These are phyloP conservation scores for Drosophila subquinaria DNA, from an alignment of 2,888 invertebrate genomes.

Conservation along the genomic window DNA sequence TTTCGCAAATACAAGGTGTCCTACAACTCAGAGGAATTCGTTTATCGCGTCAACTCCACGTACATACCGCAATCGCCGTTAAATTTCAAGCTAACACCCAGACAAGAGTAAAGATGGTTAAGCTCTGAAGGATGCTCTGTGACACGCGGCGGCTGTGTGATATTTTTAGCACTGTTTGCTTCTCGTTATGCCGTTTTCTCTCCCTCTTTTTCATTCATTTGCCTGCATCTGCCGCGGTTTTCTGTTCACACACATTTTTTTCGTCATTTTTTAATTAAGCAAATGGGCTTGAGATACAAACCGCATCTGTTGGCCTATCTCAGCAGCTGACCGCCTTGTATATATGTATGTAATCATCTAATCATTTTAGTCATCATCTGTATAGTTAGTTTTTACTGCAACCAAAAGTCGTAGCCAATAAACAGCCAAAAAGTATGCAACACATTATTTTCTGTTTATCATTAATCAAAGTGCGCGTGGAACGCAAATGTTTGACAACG, in stretches of 20 bases:
- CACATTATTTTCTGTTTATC: constrained; percentile 31
- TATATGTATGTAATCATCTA: constrained; percentile 20
- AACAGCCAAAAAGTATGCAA: constrained; percentile 72
- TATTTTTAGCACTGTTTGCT: constrained; percentile 53
- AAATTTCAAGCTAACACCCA: constrained; percentile 88
- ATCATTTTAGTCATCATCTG: constrained; percentile 39
- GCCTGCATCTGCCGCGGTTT: constrained; percentile 23
- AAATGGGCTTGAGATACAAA: constrained; percentile 60
- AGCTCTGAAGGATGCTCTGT: constrained; percentile 24
- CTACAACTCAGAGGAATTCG: constrained; percentile 89
- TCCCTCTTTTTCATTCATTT: not conserved
- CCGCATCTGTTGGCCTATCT: constrained; percentile 8
- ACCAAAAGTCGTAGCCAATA: constrained; percentile 56
- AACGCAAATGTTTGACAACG: constrained; percentile 29
- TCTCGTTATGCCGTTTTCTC: constrained; percentile 17
- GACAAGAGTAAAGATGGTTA: constrained; percentile 72
- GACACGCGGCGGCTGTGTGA: constrained; percentile 65
- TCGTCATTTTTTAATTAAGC: constrained; percentile 62
- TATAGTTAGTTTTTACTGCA: constrained; percentile 30
- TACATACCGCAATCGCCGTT: constrained; percentile 91
- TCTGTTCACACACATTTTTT: constrained; percentile 2
- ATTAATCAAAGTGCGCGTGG: constrained; percentile 46
- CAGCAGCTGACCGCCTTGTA: constrained; percentile 27
- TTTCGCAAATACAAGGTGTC: constrained; percentile 90
- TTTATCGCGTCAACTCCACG: constrained; percentile 91